Percentiles rank a stretch among this genome's conserved stretches.
These are phyloP conservation scores for Tromatobia lineatoria DNA, from an alignment of 2,888 invertebrate species.

Conservation along the genomic window DNA sequence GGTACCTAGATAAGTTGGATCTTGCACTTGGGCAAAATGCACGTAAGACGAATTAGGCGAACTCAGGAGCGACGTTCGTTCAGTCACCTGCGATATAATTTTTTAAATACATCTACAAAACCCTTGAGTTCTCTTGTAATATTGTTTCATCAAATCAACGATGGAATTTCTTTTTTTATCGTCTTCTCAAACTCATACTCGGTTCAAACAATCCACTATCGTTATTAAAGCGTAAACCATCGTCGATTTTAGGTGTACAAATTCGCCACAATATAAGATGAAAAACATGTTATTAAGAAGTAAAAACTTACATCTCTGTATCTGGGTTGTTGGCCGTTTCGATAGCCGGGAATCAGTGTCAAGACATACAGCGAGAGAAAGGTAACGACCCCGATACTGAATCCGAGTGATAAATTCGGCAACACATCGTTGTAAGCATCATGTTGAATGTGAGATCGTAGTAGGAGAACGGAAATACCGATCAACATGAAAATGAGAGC, in stretches of 20 bases:
- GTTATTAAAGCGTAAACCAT: too few relatives aligned
- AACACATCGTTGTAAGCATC: slow-evolving; percentile 78
- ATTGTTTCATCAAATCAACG: slow-evolving; percentile 10
- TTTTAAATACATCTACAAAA: background rate
- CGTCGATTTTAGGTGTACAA: background rate
- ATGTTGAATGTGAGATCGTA: slow-evolving; percentile 88
- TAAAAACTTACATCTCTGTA: slow-evolving; percentile 86
- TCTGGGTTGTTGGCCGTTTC: slow-evolving; percentile 83
- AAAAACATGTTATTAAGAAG: background rate
- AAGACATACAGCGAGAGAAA: slow-evolving; percentile 90
- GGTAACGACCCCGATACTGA: slow-evolving; percentile 88
- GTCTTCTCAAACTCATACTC: background rate
- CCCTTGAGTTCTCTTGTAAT: slow-evolving; percentile 67
- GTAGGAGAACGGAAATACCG: slow-evolving; percentile 86
- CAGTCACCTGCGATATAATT: slow-evolving; percentile 85
- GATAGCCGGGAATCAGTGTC: slow-evolving; percentile 89
- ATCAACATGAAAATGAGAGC: slow-evolving; percentile 89
- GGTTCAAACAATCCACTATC: background rate
- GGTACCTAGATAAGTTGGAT: slow-evolving; percentile 91
- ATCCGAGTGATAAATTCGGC: slow-evolving; percentile 86
- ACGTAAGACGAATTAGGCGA: slow-evolving; percentile 86
- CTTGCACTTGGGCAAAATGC: slow-evolving; percentile 88
- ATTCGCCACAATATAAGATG: background rate
- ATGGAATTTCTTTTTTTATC: background rate
- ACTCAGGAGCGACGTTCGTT: slow-evolving; percentile 88